phyloP scores from a whole-genome alignment of 2,888 invertebrate species.

The Orthosia cruda region DNA sequence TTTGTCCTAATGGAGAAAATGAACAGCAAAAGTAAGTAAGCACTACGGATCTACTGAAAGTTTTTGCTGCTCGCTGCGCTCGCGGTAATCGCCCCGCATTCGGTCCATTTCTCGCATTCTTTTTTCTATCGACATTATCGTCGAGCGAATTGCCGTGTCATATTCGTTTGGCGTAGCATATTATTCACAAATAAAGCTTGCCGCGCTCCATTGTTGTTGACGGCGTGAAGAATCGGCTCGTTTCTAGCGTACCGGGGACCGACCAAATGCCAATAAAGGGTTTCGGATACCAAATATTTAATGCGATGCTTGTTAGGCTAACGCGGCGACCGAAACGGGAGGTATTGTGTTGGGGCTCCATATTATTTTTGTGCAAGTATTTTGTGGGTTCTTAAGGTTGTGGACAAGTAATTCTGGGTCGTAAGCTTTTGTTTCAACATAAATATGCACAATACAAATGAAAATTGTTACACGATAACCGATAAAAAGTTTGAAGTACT shows the following conservation, averaged over 20 bases:
- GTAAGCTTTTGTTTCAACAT: conserved; percentile 58
- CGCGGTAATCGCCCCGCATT: conserved; percentile 29
- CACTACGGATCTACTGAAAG: neutral
- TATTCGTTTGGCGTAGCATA: conserved; percentile 85
- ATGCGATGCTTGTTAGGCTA: conserved; percentile 84
- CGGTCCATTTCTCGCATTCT: conserved; percentile 47
- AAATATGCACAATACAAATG: conserved; percentile 56
- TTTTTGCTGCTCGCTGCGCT: neutral
- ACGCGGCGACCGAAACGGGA: conserved; percentile 66
- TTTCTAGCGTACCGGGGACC: conserved; percentile 81
- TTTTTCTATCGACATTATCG: conserved; percentile 73
- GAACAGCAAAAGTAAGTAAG: conserved; percentile 21
- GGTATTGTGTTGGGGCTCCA: conserved; percentile 61
- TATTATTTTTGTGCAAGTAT: conserved; percentile 51
- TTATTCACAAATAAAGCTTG: conserved; percentile 88
- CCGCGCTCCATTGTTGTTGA: conserved; percentile 84
- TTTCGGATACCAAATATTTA: conserved; percentile 81
- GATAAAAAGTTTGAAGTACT: conserved; percentile 28
- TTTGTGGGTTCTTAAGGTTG: conserved; percentile 53
- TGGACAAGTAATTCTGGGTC: conserved; percentile 59
- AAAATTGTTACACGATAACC: conserved; percentile 55
- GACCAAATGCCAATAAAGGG: conserved; percentile 74
- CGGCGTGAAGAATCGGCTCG: conserved; percentile 82
- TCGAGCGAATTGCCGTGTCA: conserved; percentile 84
- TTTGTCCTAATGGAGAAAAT: neutral